phyloP scores from a whole-genome alignment of 2,113 vertebrate species.

The Hemichromis elongatus region DNA sequence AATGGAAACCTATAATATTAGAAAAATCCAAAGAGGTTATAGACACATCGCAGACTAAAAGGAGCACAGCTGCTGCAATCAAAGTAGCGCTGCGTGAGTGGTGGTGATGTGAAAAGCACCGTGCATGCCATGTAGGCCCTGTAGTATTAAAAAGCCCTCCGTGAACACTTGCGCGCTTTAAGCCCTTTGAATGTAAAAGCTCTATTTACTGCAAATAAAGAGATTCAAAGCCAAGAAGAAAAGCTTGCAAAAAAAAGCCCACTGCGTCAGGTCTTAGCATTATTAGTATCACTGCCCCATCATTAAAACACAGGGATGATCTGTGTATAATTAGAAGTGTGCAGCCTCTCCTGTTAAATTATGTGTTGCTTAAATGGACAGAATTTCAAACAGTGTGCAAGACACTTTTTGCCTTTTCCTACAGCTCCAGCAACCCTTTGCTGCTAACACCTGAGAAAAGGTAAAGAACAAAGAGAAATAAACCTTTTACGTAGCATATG shows the following conservation, averaged over 20 bases:
- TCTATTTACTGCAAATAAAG: neutral
- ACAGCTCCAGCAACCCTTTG: neutral
- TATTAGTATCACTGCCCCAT: neutral
- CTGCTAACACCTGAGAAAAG: neutral
- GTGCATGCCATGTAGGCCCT: neutral
- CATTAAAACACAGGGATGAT: neutral
- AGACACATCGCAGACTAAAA: neutral
- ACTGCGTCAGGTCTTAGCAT: accelerated
- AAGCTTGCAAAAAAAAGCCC: accelerated
- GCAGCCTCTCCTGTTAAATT: neutral
- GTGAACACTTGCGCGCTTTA: neutral
- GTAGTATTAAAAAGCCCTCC: neutral
- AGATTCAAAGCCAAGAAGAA: neutral
- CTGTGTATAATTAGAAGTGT: neutral
- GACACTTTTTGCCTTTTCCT: neutral
- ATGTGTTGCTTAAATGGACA: neutral
- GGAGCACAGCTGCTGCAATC: neutral
- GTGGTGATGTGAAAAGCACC: neutral
- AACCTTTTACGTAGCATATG: neutral
- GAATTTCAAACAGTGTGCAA: neutral
- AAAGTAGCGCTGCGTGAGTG: neutral
- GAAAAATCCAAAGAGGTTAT: neutral
- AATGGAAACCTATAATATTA: neutral
- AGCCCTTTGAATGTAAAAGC: neutral
- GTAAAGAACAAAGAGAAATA: neutral